These are phyloP conservation scores for Cyclargus thomasi DNA, from an alignment of 1,140 invertebrate species.

Conservation along the genomic window DNA sequence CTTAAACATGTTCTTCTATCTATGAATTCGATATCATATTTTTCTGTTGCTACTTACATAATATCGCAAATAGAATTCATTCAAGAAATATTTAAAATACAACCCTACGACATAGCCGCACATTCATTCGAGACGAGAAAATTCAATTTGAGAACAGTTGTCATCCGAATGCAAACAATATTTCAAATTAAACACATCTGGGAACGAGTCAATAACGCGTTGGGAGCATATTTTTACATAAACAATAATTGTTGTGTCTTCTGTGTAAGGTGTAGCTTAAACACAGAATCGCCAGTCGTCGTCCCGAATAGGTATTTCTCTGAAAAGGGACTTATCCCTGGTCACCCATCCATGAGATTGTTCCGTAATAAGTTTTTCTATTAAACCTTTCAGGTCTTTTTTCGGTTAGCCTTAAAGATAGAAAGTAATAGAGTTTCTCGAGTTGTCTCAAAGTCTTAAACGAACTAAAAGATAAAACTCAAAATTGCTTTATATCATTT, in stretches of 20 bases:
- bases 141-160: slow-evolving; percentile 12
- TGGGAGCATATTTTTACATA: background rate
- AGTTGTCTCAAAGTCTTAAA: too few relatives aligned
- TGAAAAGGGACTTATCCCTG: background rate
- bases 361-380: background rate
- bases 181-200: background rate
- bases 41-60: background rate
- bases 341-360: slow-evolving; percentile 2
- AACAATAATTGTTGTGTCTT: background rate
- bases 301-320: background rate
- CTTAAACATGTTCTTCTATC: too few relatives aligned
- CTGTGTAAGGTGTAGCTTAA: background rate
- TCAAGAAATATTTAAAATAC: background rate
- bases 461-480: too few relatives aligned
- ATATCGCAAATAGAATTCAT: background rate
- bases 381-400: background rate
- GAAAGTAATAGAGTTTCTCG: background rate
- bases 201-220: background rate
- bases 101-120: too few relatives aligned
- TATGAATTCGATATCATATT: background rate
- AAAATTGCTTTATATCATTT: too few relatives aligned
- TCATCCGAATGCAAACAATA: slow-evolving; percentile 10
- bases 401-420: background rate
- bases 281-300: background rate
- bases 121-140: background rate